Percentiles rank a stretch among this genome's conserved stretches.
Conservation (phyloP, 2,113 vertebrate genomes). For the Sakesphorus luctuosus region DNA sequence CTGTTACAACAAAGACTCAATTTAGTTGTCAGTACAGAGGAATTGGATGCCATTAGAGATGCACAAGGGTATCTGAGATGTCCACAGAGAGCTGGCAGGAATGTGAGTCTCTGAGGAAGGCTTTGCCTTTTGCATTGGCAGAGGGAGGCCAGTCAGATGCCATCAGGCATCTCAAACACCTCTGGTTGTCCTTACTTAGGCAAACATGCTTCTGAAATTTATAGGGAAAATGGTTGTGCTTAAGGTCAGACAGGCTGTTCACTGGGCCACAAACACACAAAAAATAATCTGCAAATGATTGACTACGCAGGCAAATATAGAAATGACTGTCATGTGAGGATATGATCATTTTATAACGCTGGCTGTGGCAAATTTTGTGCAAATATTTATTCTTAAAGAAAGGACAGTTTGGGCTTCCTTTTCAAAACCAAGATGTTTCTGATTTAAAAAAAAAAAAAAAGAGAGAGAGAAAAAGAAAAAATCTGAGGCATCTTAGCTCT, state of each 20-base stretch:
- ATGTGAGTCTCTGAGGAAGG: neutral
- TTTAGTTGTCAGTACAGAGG: neutral
- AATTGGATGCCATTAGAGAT: neutral
- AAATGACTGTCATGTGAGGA: slow-evolving; percentile 1
- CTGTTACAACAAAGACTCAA: neutral
- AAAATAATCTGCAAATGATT: neutral
- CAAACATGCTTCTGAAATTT: neutral
- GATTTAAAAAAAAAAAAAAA: neutral
- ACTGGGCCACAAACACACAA: neutral
- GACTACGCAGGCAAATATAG: neutral
- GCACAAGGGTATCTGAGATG: neutral
- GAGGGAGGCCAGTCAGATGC: neutral
- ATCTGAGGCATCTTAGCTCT: neutral
- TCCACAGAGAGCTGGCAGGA: neutral
- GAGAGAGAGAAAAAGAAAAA: neutral
- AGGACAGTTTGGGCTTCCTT: neutral
- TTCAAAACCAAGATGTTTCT: neutral
- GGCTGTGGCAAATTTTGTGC: neutral
- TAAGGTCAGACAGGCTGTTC: neutral
- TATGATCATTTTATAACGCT: neutral
- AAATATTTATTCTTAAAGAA: slow-evolving; percentile 35
- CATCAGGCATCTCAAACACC: neutral
- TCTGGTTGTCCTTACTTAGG: neutral
- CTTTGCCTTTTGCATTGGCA: neutral
- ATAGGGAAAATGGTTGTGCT: neutral